Conservation (phyloP, 2,797 vertebrate genomes). For the Molossus molossus region DNA sequence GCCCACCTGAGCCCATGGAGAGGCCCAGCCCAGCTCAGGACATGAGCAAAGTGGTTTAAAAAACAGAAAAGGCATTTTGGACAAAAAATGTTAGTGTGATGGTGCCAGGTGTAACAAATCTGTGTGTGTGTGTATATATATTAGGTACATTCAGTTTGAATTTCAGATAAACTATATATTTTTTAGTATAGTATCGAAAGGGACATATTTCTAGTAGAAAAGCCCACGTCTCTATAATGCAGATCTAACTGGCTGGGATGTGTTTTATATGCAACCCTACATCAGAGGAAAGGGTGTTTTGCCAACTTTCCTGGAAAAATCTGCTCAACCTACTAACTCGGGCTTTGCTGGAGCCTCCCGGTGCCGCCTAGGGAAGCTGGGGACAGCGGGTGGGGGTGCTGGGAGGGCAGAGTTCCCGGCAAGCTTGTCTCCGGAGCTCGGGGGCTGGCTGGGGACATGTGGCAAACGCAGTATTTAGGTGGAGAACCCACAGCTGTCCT, state of each 20-base stretch:
- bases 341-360: accelerated
- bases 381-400: accelerated
- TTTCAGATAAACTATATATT: background rate
- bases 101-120: background rate
- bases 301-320: slow-evolving; percentile 3
- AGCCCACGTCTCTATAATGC: background rate
- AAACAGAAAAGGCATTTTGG: background rate
- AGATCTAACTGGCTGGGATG: background rate
- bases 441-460: background rate
- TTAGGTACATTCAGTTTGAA: background rate
- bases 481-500: background rate
- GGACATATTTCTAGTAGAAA: background rate
- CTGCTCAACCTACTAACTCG: background rate
- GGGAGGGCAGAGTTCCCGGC: background rate
- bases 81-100: background rate
- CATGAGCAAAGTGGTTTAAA: background rate
- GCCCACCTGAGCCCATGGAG: background rate
- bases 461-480: background rate
- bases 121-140: no score
- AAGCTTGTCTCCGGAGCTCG: background rate
- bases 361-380: accelerated
- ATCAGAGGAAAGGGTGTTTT: background rate
- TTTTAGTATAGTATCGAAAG: background rate
- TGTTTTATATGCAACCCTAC: background rate
- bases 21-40: accelerated